Evolutionary conservation across 2,113 vertebrate genomes (phyloP).

Genomic region (Leucopsar rothschildi): DNA sequence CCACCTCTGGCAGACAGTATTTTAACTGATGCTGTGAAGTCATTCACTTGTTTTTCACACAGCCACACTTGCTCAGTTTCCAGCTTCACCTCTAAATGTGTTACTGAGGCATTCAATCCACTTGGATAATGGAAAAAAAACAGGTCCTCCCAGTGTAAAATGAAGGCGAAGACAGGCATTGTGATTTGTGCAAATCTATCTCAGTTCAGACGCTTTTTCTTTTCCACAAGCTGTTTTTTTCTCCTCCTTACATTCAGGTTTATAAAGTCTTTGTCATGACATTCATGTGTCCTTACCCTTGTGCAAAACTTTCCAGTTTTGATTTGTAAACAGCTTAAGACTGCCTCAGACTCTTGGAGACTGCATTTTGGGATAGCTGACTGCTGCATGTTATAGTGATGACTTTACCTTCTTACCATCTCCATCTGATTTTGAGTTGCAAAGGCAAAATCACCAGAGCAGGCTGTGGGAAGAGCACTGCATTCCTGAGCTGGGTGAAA

Average conservation of each 20-base stretch:
- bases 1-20: not conserved
- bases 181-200: not conserved
- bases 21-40: not conserved
- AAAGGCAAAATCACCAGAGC: not conserved
- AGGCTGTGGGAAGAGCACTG: not conserved
- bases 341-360: not conserved
- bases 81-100: not conserved
- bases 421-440: not conserved
- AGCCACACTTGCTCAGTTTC: not conserved
- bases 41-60: not conserved
- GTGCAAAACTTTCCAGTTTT: not conserved
- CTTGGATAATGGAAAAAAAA: not conserved
- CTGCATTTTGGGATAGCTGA: not conserved
- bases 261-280: not conserved
- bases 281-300: not conserved
- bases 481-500: constrained; percentile 32
- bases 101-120: not conserved
- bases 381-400: not conserved
- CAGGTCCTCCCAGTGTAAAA: not conserved
- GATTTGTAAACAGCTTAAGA: not conserved
- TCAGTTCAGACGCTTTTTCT: not conserved
- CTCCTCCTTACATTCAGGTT: not conserved
- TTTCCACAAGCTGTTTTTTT: not conserved
- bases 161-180: not conserved
- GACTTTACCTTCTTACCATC: not conserved